Evolutionary conservation across 1,140 invertebrate species (phyloP).

Genomic region (Anoplolepis gracilipes): DNA sequence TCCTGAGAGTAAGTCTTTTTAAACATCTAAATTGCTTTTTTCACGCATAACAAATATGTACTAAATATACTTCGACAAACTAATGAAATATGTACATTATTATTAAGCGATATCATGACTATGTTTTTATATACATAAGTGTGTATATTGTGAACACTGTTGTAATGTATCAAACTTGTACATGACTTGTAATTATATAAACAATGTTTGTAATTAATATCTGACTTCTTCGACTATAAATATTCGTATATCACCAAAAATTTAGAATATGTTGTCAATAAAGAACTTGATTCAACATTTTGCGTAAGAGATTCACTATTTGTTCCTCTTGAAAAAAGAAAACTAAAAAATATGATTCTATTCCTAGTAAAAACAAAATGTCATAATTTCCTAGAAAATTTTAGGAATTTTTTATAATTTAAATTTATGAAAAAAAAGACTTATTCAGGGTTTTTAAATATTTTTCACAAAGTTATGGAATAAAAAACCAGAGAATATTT

Average conservation of each 20-base stretch:
- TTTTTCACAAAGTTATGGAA: too few species aligned
- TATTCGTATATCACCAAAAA: neutral
- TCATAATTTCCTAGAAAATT: too few species aligned
- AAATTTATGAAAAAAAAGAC: too few species aligned
- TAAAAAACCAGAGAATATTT: too few species aligned
- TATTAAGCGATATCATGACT: slow-evolving; percentile 12
- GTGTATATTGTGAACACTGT: slow-evolving; percentile 32
- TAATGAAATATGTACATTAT: slow-evolving; percentile 16
- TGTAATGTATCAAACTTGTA: slow-evolving; percentile 30
- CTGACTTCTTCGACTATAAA: neutral
- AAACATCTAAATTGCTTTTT: neutral
- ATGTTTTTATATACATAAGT: slow-evolving; percentile 44
- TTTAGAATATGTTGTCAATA: slow-evolving; percentile 8
- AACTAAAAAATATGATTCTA: neutral
- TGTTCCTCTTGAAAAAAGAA: too few species aligned
- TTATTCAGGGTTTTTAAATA: too few species aligned
- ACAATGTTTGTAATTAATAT: slow-evolving; percentile 20
- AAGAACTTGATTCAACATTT: neutral
- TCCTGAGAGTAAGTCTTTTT: neutral
- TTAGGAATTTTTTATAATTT: too few species aligned
- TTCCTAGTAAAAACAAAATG: too few species aligned
- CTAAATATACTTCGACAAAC: slow-evolving; percentile 7
- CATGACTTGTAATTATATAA: slow-evolving; percentile 48
- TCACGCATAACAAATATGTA: neutral
- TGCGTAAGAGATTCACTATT: too few species aligned